Conservation (phyloP, 2,113 vertebrate genomes). For the Mirza zaza region DNA sequence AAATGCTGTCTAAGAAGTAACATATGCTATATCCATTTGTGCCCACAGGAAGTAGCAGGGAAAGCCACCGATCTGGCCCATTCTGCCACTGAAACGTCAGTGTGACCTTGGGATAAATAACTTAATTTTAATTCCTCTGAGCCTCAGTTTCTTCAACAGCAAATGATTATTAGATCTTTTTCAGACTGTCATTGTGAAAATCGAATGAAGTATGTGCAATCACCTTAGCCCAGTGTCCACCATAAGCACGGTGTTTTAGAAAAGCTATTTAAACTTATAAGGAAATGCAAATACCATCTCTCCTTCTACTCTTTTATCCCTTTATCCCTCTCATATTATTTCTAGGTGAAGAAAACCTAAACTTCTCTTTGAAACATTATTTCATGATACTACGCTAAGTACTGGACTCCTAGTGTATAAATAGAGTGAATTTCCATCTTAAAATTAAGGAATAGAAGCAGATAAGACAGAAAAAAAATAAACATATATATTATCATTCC, state of each 20-base stretch:
- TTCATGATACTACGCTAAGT: background rate
- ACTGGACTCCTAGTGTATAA: too few relatives aligned
- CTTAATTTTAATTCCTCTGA: background rate
- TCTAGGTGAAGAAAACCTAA: background rate
- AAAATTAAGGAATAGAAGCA: background rate
- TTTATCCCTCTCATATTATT: background rate
- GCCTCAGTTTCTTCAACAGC: constrained; percentile 14
- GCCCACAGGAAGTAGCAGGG: background rate
- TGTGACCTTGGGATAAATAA: constrained; percentile 39
- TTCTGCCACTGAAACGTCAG: background rate
- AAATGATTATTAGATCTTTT: background rate
- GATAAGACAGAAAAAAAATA: background rate
- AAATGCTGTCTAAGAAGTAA: background rate
- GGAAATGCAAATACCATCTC: background rate
- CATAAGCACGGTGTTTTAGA: background rate
- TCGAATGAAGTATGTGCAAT: background rate
- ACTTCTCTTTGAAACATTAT: background rate
- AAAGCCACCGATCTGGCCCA: background rate
- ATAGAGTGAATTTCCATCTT: background rate
- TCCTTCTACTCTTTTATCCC: background rate
- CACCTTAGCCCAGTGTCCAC: background rate
- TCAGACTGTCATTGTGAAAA: background rate
- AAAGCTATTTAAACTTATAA: background rate
- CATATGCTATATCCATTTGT: background rate
- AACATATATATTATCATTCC: background rate